Evolutionary conservation across 2,888 invertebrate genomes (phyloP).

Genomic region (Drosophila infuscata): DNA sequence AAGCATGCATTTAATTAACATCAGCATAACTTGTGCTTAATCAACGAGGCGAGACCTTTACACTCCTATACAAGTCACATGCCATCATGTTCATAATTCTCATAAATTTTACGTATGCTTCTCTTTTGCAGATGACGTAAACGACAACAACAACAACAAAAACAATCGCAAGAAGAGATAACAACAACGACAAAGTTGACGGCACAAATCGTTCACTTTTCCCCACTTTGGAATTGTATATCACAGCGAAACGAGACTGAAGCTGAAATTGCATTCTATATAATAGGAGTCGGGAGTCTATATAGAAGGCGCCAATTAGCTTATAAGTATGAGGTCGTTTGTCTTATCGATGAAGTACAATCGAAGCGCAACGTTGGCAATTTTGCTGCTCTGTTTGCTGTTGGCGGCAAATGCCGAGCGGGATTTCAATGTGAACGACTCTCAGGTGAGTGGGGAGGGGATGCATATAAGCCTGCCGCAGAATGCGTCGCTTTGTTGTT

Average conservation of each 20-base stretch:
- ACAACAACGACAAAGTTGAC: constrained; percentile 12
- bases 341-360: constrained; percentile 56
- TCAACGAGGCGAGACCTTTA: constrained; percentile 56
- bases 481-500: constrained; percentile 25
- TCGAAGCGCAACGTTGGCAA: constrained; percentile 47
- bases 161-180: constrained; percentile 15
- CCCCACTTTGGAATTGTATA: constrained; percentile 35
- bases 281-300: constrained; percentile 30
- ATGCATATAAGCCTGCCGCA: constrained; percentile 6
- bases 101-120: constrained; percentile 42
- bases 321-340: constrained; percentile 45
- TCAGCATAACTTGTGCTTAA: constrained; percentile 48
- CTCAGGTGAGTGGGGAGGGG: constrained; percentile 78
- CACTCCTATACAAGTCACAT: constrained; percentile 23
- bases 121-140: constrained; percentile 71
- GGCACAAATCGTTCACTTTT: constrained; percentile 37
- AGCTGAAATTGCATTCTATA: constrained; percentile 47
- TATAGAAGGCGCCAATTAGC: constrained; percentile 34
- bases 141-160: constrained; percentile 30
- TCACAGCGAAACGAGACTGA: constrained; percentile 34
- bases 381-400: constrained; percentile 51
- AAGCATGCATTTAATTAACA: constrained; percentile 61
- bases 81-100: constrained; percentile 45
- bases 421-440: constrained; percentile 84
- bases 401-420: constrained; percentile 73